Conservation (phyloP, 2,797 vertebrate species). For the Sebastes vulpes region DNA sequence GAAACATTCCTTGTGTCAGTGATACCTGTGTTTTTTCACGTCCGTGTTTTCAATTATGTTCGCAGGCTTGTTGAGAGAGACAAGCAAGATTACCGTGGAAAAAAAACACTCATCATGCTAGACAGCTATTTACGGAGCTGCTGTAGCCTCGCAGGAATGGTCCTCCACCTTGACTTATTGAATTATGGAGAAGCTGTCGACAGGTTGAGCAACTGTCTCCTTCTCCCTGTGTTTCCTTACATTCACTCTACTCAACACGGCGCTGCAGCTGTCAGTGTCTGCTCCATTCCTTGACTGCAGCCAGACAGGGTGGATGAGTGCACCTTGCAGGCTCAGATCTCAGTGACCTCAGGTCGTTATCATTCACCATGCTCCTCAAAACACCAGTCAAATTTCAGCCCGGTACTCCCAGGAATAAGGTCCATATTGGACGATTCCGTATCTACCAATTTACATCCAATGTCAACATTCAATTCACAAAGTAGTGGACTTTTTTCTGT, state of each 20-base stretch:
- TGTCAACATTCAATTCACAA: background rate
- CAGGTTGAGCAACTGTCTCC: slow-evolving; percentile 82
- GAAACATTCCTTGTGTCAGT: slow-evolving; percentile 83
- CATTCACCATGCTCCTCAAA: slow-evolving; percentile 39
- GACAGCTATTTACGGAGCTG: slow-evolving; percentile 80
- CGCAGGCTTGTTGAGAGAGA: slow-evolving; percentile 83
- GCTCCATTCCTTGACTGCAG: slow-evolving; percentile 69
- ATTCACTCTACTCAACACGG: slow-evolving; percentile 76
- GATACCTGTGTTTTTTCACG: slow-evolving; percentile 79
- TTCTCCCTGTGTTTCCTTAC: slow-evolving; percentile 75
- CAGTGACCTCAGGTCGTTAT: slow-evolving; percentile 54
- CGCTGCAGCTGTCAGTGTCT: slow-evolving; percentile 76
- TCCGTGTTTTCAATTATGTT: slow-evolving; percentile 82
- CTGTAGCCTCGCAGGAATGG: slow-evolving; percentile 72
- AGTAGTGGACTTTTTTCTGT: background rate
- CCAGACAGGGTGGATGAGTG: slow-evolving; percentile 68
- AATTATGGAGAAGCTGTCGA: slow-evolving; percentile 83
- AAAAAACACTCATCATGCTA: slow-evolving; percentile 66
- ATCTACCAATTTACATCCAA: background rate
- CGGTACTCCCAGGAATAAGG: background rate
- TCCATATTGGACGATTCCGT: background rate
- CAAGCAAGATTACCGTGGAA: slow-evolving; percentile 72
- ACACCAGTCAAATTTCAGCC: slow-evolving; percentile 11
- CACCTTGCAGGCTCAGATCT: slow-evolving; percentile 74
- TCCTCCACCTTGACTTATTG: slow-evolving; percentile 83